Base-by-base conservation (phyloP, 1,140 invertebrate species). In the Cephus cinctus region DNA sequence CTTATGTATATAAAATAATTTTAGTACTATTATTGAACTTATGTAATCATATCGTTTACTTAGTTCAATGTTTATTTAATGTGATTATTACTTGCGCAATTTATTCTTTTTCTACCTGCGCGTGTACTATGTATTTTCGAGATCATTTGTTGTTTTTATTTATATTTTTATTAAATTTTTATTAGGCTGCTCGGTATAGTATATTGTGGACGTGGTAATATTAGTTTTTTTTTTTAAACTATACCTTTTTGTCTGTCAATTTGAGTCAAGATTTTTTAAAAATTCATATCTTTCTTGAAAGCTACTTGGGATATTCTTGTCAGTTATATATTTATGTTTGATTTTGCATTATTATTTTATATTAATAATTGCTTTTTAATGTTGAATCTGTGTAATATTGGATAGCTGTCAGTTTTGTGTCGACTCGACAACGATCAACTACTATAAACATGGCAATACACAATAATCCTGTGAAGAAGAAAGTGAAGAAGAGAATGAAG, bases 401-500 rank as follows among this genome's bases (percentile, higher is more conserved):
- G n/a, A n/a, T 12, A 30, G 27, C 8, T 30, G 8, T 8, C 27
- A 30, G 27, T 12, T 30, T 9, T 12, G 12, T 8, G 8, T 8
- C 27, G 27, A 30, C 12, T 47, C 39, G 43, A 12, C 38, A 35
- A 52, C 40, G 45, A 25, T 14, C 61, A 25, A 54, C 55, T 5
- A 67, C 56, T 34, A 57, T 51, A 20, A 50, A 52, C 46, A 48
- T 48, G 9, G 14, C 49, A 15, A 11, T 58, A 43, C 16, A 52
- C 14, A 25, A 40, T 5, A 5, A 30, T 11, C 12, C 30, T 11
- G 3, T 43, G 11, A 70, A 67, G 43, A 76, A 73, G 47, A 71
- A 67, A 61, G 21, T 46, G 5, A 71, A 58, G 40, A 54, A 50
- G 42, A 70, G 35, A 18, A 43, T 19, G 2, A 78, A 72, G 52